phyloP scores from a whole-genome alignment of 2,113 vertebrate species.

The Numenius arquata region DNA sequence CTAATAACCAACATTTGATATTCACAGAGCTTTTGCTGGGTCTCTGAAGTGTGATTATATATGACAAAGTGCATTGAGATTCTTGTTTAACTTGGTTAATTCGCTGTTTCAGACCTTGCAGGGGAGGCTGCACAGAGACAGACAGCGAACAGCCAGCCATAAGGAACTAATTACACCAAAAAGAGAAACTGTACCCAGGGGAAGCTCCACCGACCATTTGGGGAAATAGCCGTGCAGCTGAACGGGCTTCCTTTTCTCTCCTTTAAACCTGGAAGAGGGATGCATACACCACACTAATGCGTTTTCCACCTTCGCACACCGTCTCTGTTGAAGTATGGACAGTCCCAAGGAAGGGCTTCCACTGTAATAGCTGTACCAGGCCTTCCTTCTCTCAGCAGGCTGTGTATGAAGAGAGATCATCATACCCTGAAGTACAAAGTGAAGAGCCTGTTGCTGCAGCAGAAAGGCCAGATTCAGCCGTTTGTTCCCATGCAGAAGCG shows the following conservation, averaged over 20 bases:
- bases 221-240: not conserved
- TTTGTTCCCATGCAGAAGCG: not conserved
- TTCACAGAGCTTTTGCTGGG: not conserved
- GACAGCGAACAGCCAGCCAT: not conserved
- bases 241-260: not conserved
- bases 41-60: not conserved
- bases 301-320: not conserved
- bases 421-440: not conserved
- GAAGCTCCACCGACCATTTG: not conserved
- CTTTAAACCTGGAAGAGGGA: not conserved
- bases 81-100: not conserved
- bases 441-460: not conserved
- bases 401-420: no score
- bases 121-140: not conserved
- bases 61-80: not conserved
- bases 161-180: not conserved
- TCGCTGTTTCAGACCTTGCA: not conserved
- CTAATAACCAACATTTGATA: not conserved
- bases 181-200: not conserved
- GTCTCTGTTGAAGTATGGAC: not conserved
- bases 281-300: not conserved
- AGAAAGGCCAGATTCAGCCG: not conserved
- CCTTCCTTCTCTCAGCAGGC: not conserved
- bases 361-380: not conserved
- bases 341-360: not conserved